A percentile compares a stretch with the other conserved stretches of the same genome.
Evolutionary conservation across 1,140 invertebrate species (phyloP).

Genomic region (Papilio polyxenes): DNA sequence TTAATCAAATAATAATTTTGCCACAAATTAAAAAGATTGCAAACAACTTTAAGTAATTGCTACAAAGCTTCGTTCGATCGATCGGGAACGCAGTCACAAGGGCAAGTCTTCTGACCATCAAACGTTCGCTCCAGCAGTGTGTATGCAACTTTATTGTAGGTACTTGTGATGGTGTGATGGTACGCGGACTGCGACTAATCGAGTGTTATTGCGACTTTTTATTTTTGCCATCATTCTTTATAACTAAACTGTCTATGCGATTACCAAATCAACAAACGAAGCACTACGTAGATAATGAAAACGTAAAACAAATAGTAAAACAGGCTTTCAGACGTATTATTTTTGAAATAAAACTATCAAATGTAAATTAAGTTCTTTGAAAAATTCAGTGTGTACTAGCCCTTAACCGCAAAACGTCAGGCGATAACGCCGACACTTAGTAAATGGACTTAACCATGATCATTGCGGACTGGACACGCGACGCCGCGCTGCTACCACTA

Average conservation of each 20-base stretch:
- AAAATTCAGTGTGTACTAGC: not conserved
- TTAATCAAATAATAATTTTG: not conserved
- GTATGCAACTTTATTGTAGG: not conserved
- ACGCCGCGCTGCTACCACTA: not conserved
- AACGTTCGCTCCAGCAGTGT: not conserved
- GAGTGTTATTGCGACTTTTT: not conserved
- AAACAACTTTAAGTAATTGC: not conserved
- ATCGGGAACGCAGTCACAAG: not conserved
- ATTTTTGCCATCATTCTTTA: not conserved
- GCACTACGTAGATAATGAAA: too few relatives aligned
- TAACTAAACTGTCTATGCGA: too few relatives aligned
- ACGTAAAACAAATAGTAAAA: too few relatives aligned
- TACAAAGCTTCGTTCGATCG: not conserved
- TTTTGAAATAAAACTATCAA: too few relatives aligned
- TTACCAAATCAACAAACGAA: too few relatives aligned
- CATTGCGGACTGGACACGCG: conserved; percentile 31
- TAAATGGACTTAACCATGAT: conserved; percentile 34
- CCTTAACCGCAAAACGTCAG: not conserved
- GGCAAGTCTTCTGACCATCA: conserved; percentile 1
- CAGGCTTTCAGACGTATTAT: not conserved
- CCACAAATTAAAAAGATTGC: not conserved
- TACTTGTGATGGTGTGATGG: not conserved
- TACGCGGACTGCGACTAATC: not conserved
- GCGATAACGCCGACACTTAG: conserved; percentile 33
- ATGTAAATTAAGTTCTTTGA: not conserved